Base-by-base conservation (phyloP, 2,888 invertebrate genomes). In the Apeira syringaria region DNA sequence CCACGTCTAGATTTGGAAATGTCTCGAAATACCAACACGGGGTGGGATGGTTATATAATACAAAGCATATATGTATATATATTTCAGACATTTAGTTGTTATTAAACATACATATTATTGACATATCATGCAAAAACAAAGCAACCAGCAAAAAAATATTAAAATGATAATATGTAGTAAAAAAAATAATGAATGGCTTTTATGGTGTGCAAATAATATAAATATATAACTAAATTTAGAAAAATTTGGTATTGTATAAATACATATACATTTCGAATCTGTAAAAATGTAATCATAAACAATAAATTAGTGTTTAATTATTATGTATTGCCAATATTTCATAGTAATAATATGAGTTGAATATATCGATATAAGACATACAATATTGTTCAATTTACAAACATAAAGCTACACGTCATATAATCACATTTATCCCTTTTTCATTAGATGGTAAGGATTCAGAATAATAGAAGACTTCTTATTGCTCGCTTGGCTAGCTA, bases 171-270 rank as follows among this genome's bases (percentile, higher is more conserved):
- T 59, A 47, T 42, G 42, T 30, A 57, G 6, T 50, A 59, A 63
- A 50, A 54, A 53, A 52, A 32, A 60, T 45, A 65, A 81, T 79
- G 77, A 57, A 77, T 76, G 80, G 68, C 56, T 22, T 33, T 22
- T 33, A 74, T 80, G 85, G 62, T 68, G 81, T 80, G 87, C 86
- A 87, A 86, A 85, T 77, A 67, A 87, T 81, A 82, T 4, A 35
- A 50, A 75, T 75, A 79, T 5, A 35, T 27, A 15, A 78, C 58
- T 54, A 40, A 59, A 59, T 60, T 47, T 37, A 46, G 56, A 33
- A 50, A 35, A 18, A 5, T 29, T 20, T 15, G 0, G 12, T 28
- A 41, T 38, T 47, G 42, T 47, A n/a, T n/a, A 45, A 40, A 27
- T 35, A 37, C 36, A 46, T 4, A 46, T 40, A 30, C 9, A 2